A percentile compares a stretch with the other conserved stretches of the same genome.
Conservation (phyloP, 2,797 vertebrate genomes). For the Acipenser transmontanus region DNA sequence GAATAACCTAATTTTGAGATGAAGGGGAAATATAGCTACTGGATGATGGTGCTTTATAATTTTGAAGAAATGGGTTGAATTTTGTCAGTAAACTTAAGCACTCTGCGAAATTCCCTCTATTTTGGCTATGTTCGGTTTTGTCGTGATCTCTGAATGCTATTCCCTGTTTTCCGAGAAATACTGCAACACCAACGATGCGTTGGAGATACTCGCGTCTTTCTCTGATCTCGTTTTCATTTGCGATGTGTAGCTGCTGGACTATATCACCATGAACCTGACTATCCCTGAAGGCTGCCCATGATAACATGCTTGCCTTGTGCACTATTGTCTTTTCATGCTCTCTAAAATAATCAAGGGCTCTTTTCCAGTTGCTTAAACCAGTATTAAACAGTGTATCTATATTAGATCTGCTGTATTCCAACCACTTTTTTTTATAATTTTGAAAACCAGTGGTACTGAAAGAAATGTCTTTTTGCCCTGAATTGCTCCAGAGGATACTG, state of each 20-base stretch:
- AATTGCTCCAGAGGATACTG: not conserved
- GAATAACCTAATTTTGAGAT: no score
- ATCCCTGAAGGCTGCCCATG: constrained; percentile 14
- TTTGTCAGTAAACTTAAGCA: constrained; percentile 17
- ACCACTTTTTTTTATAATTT: constrained; percentile 18
- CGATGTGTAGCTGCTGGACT: constrained; percentile 14
- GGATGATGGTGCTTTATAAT: not conserved
- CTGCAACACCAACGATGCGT: constrained; percentile 15
- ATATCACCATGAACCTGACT: constrained; percentile 15
- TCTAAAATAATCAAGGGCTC: constrained; percentile 15
- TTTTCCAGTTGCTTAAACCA: constrained; percentile 18
- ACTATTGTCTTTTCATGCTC: constrained; percentile 6
- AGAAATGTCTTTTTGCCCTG: constrained; percentile 16
- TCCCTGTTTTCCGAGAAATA: constrained; percentile 7
- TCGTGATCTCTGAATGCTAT: constrained; percentile 8
- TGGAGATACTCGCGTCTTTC: constrained; percentile 20
- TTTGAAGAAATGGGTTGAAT: constrained; percentile 19
- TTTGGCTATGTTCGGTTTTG: constrained; percentile 12
- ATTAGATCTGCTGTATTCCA: constrained; percentile 9
- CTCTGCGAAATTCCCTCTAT: constrained; percentile 17
- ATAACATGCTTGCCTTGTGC: constrained; percentile 9
- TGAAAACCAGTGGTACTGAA: constrained; percentile 15
- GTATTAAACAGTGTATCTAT: constrained; percentile 13
- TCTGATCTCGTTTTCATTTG: constrained; percentile 10
- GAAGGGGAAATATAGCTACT: no score